A percentile compares a stretch with the other conserved stretches of the same genome.
Evolutionary conservation across 2,888 invertebrate species (phyloP).

Genomic region (Himalopsyche japonica): DNA sequence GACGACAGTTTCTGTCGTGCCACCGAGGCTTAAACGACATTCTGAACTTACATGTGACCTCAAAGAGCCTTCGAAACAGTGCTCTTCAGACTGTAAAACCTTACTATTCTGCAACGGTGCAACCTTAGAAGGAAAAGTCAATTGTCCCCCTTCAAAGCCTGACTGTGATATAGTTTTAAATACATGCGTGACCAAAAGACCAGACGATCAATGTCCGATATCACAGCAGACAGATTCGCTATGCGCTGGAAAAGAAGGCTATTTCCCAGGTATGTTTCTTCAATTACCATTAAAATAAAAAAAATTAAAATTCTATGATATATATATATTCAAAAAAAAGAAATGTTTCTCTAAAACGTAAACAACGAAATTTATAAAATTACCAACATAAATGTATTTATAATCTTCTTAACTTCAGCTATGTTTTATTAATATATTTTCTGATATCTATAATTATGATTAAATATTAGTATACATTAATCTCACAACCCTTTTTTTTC

Average conservation of each 20-base stretch:
- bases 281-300: too few relatives aligned
- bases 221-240: background rate
- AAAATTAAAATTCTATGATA: too few relatives aligned
- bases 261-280: conserved; percentile 11
- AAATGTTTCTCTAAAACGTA: too few relatives aligned
- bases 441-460: too few relatives aligned
- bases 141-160: background rate
- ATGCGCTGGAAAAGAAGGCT: background rate
- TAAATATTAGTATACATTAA: too few relatives aligned
- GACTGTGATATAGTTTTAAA: background rate
- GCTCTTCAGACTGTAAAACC: background rate
- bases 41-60: background rate
- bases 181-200: background rate
- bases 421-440: too few relatives aligned
- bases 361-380: too few relatives aligned
- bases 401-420: too few relatives aligned
- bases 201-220: background rate
- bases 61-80: background rate
- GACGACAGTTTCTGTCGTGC: too few relatives aligned
- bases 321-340: too few relatives aligned
- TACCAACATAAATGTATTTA: too few relatives aligned
- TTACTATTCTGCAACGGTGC: background rate
- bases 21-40: background rate
- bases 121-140: background rate
- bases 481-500: too few relatives aligned